Base-by-base conservation (phyloP, 1,140 invertebrate genomes). In the Penaeus chinensis region DNA sequence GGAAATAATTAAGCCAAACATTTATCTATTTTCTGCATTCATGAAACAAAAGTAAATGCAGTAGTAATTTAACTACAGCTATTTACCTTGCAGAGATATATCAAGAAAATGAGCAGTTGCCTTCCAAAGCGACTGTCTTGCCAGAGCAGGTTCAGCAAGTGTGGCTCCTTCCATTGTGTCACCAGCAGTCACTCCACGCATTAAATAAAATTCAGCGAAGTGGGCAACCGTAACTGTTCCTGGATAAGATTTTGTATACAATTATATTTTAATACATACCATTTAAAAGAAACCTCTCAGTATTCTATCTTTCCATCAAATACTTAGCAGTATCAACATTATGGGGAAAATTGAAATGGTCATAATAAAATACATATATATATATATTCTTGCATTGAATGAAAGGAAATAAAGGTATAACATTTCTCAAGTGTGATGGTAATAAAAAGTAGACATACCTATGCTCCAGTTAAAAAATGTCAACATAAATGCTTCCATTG, bases 391-490 rank as follows among this genome's bases (percentile, higher is more conserved):
- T 74, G 37, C 10, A 7, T 4, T 54, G 54, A 54, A 54, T 54
- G 54, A 16, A 54, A 16, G 54, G 5, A 11, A 54, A 54, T 54
- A 13, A 54, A 54, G 54, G 16, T 54, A 54, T 1, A 13, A 13
- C 10, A 0, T 54, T 54, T 16, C 54, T 16, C 10, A 54, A 54
- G 11, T 54, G 54, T 54, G 76, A 47, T 77, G 8, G 42, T 37
- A 37, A 22, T 18, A 47, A 32, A 24, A 47, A 10, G n/a, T 19
- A 27, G 54, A 76, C 89, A 47, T 84, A 90, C 85, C 85, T 62
- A 90, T 47, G 69, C 85, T 88, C 89, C 89, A 90, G 20, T 85
- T 83, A 69, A 88, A 87, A 47, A 65, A 88, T 16, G 81, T 87
- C 11, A 90, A 74, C 74, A 90, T 88, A 69, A 85, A 84, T 66